Evolutionary conservation across 2,888 invertebrate genomes (phyloP).

Genomic region (Tuberolachnus salignus): DNA sequence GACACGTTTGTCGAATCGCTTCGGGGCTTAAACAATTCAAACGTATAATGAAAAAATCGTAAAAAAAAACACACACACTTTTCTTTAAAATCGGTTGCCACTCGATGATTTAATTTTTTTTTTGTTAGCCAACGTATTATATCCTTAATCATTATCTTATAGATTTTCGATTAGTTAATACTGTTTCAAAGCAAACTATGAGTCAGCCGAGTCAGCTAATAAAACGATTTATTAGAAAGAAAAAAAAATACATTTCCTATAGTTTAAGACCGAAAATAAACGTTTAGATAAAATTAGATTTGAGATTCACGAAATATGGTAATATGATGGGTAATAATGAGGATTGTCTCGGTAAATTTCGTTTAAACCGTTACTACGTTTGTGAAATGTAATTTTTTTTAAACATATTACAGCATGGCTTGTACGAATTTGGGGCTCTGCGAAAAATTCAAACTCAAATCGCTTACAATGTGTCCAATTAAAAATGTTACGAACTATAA

Average conservation of each 20-base stretch:
- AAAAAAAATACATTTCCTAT: not conserved
- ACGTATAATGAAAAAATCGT: not conserved
- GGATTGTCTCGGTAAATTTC: too few species aligned
- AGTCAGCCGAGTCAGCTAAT: not conserved
- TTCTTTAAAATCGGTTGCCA: not conserved
- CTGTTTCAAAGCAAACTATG: not conserved
- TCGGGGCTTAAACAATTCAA: not conserved
- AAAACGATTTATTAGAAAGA: not conserved
- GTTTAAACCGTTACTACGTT: too few species aligned
- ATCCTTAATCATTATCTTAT: not conserved
- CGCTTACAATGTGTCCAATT: too few species aligned
- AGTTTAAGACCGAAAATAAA: too few species aligned
- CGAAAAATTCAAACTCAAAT: too few species aligned
- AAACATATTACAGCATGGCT: too few species aligned
- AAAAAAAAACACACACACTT: slow-evolving; percentile 16
- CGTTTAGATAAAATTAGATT: too few species aligned
- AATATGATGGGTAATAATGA: too few species aligned
- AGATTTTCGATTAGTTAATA: not conserved
- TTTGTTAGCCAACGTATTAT: not conserved
- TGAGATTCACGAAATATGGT: not conserved
- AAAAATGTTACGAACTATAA: too few species aligned
- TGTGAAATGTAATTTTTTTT: too few species aligned
- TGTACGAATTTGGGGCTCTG: too few species aligned
- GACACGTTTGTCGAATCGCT: slow-evolving; percentile 3
- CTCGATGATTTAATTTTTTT: slow-evolving; percentile 7